Evolutionary conservation across 2,888 invertebrate genomes (phyloP), one percentile per base, ranked within the genome.

Genomic region (Tachina grossa): DNA sequence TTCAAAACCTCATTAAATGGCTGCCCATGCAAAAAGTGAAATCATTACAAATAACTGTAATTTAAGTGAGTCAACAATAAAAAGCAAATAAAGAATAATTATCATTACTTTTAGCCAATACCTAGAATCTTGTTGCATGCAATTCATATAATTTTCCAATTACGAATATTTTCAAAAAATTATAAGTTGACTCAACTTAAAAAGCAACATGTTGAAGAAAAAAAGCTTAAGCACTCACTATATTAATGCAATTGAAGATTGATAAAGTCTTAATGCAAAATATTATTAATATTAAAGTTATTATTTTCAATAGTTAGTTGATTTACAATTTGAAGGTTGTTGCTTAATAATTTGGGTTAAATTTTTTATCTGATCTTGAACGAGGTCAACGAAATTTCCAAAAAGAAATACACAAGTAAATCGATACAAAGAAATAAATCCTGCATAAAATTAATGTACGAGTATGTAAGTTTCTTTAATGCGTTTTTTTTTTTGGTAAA

Each of bases 311-410:
- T 16, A 16, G n/a, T 65, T 53, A 16, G n/a, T 63, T 49, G 11
- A 63, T 11, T 31, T 22, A 61, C 19, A 43, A 43, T 16, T 55
- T 11, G 10, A 65, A 75, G 11, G 39, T 31, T 39, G 22, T 66
- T 41, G 1, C 8, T 22, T 41, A 69, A 66, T 68, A 51, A 59
- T 31, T 45, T 78, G 69, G 59, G 77, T 71, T 13, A 78, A 78
- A 85, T 82, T 78, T 43, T 63, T 75, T 78, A 82, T 85, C 78
- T 78, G 82, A 85, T 85, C 69, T 65, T 82, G 51, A 78, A 85
- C 57, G 78, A 79, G 85, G 85, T 75, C 82, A 85, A 59, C 31
- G 16, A 19, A 47, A 49, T 77, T 59, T 59, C 59, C 49, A 72
- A 81, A 85, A 75, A 61, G 49, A 76, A 68, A 47, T 59, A 4